Base-by-base conservation (phyloP, 2,888 invertebrate species). In the Clunio marinus region DNA sequence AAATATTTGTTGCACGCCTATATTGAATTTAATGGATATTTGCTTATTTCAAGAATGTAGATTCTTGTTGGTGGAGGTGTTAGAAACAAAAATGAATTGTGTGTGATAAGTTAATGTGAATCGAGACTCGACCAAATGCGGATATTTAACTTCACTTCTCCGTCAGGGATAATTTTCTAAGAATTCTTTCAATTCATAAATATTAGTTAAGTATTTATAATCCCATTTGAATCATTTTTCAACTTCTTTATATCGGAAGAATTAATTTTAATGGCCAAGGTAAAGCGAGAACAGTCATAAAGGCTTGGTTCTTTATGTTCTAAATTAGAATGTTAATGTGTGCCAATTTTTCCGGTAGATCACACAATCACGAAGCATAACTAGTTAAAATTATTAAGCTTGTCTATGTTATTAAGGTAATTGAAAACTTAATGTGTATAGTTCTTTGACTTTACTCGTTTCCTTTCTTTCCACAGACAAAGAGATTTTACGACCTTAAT, bases 1-100 rank as follows among this genome's bases (percentile, higher is more conserved):
- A 51, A 51, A 51, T 51, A 51, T 51, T 51, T 51, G 41, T 15
- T 41, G 51, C 51, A 51, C 51, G 51, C 51, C 51, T 51, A 51
- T 51, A 20, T 51, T 51, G 51, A 17, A 51, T 10, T 41, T 41
- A 41, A 41, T 41, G 41, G 41, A n/a, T 51, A 51, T 51, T 51
- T 51, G 22, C 17, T 51, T 51, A 51, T 51, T 51, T 7, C 4
- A 51, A 51, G 20, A 51, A 22, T 15, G 17, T 20, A 17, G 20
- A 20, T 51, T 51, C 22, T 22, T 51, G 22, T 51, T 51, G 20
- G 51, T 51, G 51, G 51, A 51, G 51, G 51, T 51, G 51, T 51
- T 20, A 51, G 51, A 51, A 51, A 32, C 10, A 41, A n/a, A 41
- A 41, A 5, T 41, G n/a, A 41, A 41, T 15, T 32, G 41, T n/a